Base-by-base conservation (phyloP, 2,113 vertebrate genomes). In the Sinocyclocheilus anophthalmus region DNA sequence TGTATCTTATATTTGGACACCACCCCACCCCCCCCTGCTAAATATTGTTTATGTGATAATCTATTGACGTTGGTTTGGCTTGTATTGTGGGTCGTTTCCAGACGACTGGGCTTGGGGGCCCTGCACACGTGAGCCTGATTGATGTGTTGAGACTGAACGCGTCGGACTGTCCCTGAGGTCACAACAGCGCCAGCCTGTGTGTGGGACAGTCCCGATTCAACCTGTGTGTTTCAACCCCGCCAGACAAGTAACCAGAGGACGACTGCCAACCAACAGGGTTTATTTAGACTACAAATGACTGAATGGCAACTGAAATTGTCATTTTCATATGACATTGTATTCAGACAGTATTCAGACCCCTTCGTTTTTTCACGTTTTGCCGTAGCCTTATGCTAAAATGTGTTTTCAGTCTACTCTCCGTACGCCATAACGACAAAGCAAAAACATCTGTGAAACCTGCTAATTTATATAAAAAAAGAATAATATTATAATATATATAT, bases 141-240 rank as follows among this genome's bases (percentile, higher is more conserved):
- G n/a, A n/a, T n/a, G n/a, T n/a, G n/a, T n/a, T n/a, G n/a, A n/a
- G n/a, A n/a, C n/a, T n/a, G n/a, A n/a, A n/a, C n/a, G n/a, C n/a
- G n/a, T 70, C 67, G 72, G 65, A 80, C 45, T 67, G 75, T 84
- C 87, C 87, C 87, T 88, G 85, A 88, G 87, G 89, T 88, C 81
- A 84, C 45, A 13, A 69, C 72, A 11, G n/a, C n/a, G n/a, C n/a
- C n/a, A n/a, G n/a, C n/a, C n/a, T n/a, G n/a, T n/a, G n/a, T n/a
- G n/a, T n/a, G 85, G 89, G 87, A 85, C 83, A 12, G 79, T 83
- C 84, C 86, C 24, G 73, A 50, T 70, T 73, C 53, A 72, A 18
- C 55, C 50, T 70, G 81, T 82, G 30, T 3, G 77, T 20, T 55
- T 76, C 24, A 61, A 73, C 70, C 39, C 70, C 39, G 77, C 81